Conservation (phyloP, 2,797 vertebrate species). For the Lerista edwardsae region DNA sequence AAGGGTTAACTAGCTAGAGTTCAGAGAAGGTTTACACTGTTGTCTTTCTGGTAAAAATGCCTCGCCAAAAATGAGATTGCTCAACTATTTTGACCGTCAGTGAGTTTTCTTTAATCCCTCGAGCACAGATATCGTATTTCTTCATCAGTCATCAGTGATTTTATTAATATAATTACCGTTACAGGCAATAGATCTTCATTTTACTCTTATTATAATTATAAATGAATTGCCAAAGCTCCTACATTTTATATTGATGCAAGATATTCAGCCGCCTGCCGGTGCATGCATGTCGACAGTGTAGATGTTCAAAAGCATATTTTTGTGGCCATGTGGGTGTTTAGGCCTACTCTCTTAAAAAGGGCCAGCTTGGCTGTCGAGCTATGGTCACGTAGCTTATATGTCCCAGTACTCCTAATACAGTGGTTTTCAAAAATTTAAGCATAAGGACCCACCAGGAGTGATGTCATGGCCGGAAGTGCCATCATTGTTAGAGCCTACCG, state of each 20-base stretch:
- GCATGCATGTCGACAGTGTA: slow-evolving; percentile 25
- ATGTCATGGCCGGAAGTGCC: too few species aligned
- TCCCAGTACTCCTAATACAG: background rate
- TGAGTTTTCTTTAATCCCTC: slow-evolving; percentile 62
- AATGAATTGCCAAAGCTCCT: slow-evolving; percentile 58
- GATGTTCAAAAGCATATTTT: background rate
- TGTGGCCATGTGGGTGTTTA: background rate
- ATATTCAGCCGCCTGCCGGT: slow-evolving; percentile 52
- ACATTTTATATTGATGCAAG: slow-evolving; percentile 60
- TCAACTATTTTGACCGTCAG: slow-evolving; percentile 43
- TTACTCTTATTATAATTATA: slow-evolving; percentile 59
- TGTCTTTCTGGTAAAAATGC: slow-evolving; percentile 37
- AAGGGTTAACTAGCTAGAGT: slow-evolving; percentile 47
- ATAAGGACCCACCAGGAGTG: too few species aligned
- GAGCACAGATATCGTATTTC: slow-evolving; percentile 62
- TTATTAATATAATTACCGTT: slow-evolving; percentile 68
- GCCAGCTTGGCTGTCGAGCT: slow-evolving; percentile 2
- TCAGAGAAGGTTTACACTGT: slow-evolving; percentile 45
- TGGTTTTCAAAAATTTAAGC: too few species aligned
- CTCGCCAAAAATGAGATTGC: slow-evolving; percentile 46
- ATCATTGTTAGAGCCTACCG: too few species aligned
- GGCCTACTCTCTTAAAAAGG: background rate
- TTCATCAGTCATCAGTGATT: slow-evolving; percentile 68
- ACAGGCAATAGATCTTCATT: slow-evolving; percentile 55
- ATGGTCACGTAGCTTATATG: background rate